These are phyloP conservation scores for Holothuria scabra DNA, from an alignment of 53 echinoderm and acorn worm genomes.

Conservation along the genomic window DNA sequence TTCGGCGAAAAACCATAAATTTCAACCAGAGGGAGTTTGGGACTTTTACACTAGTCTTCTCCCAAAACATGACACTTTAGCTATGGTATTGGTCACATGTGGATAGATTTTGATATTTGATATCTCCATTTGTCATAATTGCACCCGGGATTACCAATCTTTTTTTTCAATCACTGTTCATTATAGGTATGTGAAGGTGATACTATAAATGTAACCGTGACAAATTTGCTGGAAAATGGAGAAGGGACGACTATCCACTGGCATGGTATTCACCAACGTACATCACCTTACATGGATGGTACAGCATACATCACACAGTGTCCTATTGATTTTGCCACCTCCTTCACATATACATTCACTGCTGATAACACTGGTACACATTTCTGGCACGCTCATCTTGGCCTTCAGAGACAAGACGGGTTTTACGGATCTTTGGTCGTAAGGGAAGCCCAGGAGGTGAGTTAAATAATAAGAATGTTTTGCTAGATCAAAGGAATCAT, in stretches of 20 bases:
- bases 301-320: conserved; percentile 81
- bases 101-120: no score
- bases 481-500: no score
- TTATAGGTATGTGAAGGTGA: conserved; percentile 91
- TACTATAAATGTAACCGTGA: conserved; percentile 72
- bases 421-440: conserved; percentile 76
- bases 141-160: no score
- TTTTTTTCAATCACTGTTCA: neutral
- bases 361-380: conserved; percentile 78
- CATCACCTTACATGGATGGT: conserved; percentile 91
- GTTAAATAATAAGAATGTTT: conserved; percentile 1
- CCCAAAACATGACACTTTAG: no score
- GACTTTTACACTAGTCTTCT: no score
- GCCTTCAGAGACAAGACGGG: conserved; percentile 81
- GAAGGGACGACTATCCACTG: conserved; percentile 88
- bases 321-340: conserved; percentile 53
- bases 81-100: no score
- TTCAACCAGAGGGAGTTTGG: no score
- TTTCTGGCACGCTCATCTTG: conserved; percentile 88
- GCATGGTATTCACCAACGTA: conserved; percentile 83
- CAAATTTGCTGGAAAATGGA: conserved; percentile 68
- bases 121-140: no score
- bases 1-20: no score
- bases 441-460: conserved; percentile 49
- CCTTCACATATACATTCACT: conserved; percentile 74